phyloP scores from a whole-genome alignment of 1,140 invertebrate species.

The Drosophila albomicans region DNA sequence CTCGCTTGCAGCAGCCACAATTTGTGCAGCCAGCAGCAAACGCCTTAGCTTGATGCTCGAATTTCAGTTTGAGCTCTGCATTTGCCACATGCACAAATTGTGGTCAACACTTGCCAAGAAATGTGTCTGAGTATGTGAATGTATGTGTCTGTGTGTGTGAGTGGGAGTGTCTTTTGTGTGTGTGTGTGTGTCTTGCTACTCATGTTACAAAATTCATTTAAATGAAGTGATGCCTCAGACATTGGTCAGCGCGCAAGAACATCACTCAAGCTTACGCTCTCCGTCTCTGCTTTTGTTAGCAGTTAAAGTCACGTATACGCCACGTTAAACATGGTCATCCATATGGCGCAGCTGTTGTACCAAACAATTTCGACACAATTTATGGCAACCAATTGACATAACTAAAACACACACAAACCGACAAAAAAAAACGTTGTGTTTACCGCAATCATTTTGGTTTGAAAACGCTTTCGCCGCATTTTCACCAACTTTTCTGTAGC shows the following conservation, averaged over 20 bases:
- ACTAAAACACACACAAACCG: background rate
- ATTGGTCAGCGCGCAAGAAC: slow-evolving; percentile 16
- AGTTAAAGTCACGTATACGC: slow-evolving; percentile 46
- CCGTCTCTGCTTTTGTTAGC: slow-evolving; percentile 13
- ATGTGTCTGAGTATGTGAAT: slow-evolving; percentile 16
- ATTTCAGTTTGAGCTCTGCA: slow-evolving; percentile 41
- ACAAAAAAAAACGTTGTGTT: background rate
- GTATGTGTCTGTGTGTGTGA: slow-evolving; percentile 9
- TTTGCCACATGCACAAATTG: slow-evolving; percentile 78
- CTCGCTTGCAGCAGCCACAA: background rate
- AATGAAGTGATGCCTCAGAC: slow-evolving; percentile 49
- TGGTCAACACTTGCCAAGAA: slow-evolving; percentile 61
- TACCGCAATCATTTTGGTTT: background rate
- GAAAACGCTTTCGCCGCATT: background rate
- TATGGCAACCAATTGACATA: slow-evolving; percentile 22
- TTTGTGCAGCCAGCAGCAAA: background rate
- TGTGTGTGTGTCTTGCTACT: slow-evolving; percentile 13
- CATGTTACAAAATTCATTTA: slow-evolving; percentile 49
- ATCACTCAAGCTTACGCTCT: slow-evolving; percentile 24
- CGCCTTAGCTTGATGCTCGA: background rate
- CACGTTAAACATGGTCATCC: slow-evolving; percentile 34
- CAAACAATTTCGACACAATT: slow-evolving; percentile 28
- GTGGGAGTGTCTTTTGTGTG: slow-evolving; percentile 9
- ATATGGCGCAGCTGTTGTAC: slow-evolving; percentile 12
- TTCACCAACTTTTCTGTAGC: slow-evolving; percentile 11